Evolutionary conservation across 1,140 invertebrate species (phyloP).

Genomic region (Camponotus vicinus): DNA sequence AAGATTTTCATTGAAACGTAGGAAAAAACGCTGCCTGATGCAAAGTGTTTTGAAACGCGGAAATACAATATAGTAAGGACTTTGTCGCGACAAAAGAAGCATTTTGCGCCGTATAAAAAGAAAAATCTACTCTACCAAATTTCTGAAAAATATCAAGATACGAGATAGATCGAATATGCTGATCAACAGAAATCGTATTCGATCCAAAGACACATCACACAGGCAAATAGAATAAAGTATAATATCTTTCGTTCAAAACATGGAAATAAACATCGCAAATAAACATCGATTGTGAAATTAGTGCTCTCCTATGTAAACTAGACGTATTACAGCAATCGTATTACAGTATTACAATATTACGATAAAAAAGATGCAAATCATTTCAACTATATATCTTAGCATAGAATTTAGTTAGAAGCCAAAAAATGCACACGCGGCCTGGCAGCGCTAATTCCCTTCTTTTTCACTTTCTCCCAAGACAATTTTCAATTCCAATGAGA

Average conservation of each 20-base stretch:
- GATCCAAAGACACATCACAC: slow-evolving; percentile 18
- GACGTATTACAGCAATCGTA: slow-evolving; percentile 43
- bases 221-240: slow-evolving; percentile 41
- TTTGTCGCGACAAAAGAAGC: slow-evolving; percentile 43
- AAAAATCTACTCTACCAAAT: slow-evolving; percentile 41
- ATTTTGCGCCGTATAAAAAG: slow-evolving; percentile 27
- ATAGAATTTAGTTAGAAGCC: slow-evolving; percentile 58
- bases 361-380: slow-evolving; percentile 55
- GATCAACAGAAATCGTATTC: background rate
- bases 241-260: slow-evolving; percentile 42
- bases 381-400: slow-evolving; percentile 55
- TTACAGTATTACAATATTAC: too few species aligned
- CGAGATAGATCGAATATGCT: slow-evolving; percentile 12
- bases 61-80: background rate
- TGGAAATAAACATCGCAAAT: slow-evolving; percentile 24
- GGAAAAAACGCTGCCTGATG: slow-evolving; percentile 8
- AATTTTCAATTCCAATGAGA: slow-evolving; percentile 12
- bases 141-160: slow-evolving; percentile 21
- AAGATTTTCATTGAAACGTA: slow-evolving; percentile 4
- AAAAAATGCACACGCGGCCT: slow-evolving; percentile 69
- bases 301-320: slow-evolving; percentile 59
- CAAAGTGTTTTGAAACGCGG: background rate
- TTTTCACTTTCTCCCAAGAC: background rate
- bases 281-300: slow-evolving; percentile 34
- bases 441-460: slow-evolving; percentile 48